phyloP scores from a whole-genome alignment of 2,888 invertebrate species.

The Hypercompe scribonia region DNA sequence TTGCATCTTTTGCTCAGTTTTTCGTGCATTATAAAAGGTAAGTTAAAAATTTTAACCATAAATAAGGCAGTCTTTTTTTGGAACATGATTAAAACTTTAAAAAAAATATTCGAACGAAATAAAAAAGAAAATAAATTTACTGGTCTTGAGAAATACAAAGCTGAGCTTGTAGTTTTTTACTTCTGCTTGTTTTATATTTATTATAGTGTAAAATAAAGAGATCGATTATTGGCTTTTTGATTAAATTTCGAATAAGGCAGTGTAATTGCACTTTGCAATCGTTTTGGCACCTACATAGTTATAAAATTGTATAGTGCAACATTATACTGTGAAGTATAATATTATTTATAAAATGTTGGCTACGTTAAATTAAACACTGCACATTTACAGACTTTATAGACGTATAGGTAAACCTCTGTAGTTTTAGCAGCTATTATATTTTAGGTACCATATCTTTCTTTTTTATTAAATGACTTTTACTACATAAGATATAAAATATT shows the following conservation, averaged over 20 bases:
- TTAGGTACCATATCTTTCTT: not conserved
- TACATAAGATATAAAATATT: not conserved
- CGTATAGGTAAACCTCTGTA: not conserved
- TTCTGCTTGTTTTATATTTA: not conserved
- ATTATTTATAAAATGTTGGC: not conserved
- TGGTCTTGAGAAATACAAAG: not conserved
- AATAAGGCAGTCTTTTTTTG: not conserved
- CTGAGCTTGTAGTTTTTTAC: not conserved
- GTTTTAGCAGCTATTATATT: not conserved
- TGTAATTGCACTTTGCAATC: not conserved
- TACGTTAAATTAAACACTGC: not conserved
- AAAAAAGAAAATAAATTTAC: not conserved
- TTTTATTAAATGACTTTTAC: not conserved
- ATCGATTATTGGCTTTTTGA: not conserved
- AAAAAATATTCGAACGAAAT: not conserved
- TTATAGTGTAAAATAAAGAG: not conserved
- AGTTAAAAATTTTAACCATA: slow-evolving; percentile 45
- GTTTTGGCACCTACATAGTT: not conserved
- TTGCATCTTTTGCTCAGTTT: slow-evolving; percentile 77
- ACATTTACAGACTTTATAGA: not conserved
- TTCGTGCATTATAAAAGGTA: slow-evolving; percentile 70
- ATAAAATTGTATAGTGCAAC: too few relatives aligned
- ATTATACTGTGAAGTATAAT: not conserved
- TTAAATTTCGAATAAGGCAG: not conserved
- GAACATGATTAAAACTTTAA: not conserved